Evolutionary conservation across 2,888 invertebrate genomes (phyloP), one percentile per base, ranked within the genome.

Genomic region (Choristoneura rosaceana): DNA sequence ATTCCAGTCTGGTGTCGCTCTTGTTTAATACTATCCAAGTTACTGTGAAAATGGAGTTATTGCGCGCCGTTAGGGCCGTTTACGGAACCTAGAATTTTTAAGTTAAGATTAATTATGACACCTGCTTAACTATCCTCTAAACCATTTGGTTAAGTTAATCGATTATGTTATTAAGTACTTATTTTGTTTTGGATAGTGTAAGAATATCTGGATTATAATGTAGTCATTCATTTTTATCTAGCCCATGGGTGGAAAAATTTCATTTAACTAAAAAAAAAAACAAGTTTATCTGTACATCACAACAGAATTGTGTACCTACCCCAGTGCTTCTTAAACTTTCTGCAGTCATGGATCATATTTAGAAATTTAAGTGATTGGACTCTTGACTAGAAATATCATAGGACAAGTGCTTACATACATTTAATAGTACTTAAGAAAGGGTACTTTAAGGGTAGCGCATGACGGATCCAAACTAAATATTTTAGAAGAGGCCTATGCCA

Each of bases 11-110:
- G 55, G 47, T 63, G 17, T 47, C n/a, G 25, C 64, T 59, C 38
- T 33, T 47, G 4, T 17, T 52, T 52, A 52, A 52, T 17, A 4
- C 3, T 64, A n/a, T 12, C 34, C 38, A 34, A 58, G 38, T 58
- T 70, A 14, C 7, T 47, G 45, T 62, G 55, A 69, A 52, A 61
- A 50, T 14, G 38, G 52, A 50, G 47, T 60, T 17, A 52, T 60
- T 60, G 70, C 14, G 66, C 52, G 60, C 61, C 17, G 41, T 41
- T 17, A 15, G 34, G 55, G 12, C 25, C 25, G 10, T 55, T n/a
- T 55, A 55, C 1, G 25, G 25, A 55, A 10, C 25, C 10, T 25
- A 55, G 10, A 12, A 55, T 12, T 55, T 5, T 10, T 25, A 14
- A 33, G 12, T 55, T 12, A 10, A 25, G 15, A 4, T 25, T 25